Conservation (phyloP, 2,888 invertebrate species). For the Calameuta idolon region DNA sequence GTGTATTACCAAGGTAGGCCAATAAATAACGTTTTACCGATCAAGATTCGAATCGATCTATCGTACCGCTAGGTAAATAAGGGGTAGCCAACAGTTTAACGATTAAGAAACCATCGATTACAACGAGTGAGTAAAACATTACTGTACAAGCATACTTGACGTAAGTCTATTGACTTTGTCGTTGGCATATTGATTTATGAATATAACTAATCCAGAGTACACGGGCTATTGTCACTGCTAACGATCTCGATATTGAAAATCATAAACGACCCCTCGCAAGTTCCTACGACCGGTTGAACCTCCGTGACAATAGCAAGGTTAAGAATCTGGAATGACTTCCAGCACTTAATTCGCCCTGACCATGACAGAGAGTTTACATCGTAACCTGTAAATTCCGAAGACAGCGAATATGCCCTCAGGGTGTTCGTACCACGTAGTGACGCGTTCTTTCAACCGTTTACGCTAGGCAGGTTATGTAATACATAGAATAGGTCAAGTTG, state of each 20-base stretch:
- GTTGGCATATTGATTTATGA: neutral
- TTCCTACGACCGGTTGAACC: constrained; percentile 23
- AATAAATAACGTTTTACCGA: neutral
- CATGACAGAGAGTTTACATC: constrained; percentile 54
- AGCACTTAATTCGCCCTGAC: constrained; percentile 39
- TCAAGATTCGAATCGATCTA: neutral
- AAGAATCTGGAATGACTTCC: constrained; percentile 18
- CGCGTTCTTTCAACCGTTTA: neutral
- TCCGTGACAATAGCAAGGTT: constrained; percentile 51
- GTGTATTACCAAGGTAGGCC: neutral
- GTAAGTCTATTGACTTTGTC: neutral
- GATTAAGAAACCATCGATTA: neutral
- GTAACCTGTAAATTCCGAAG: constrained; percentile 44
- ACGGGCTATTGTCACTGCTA: neutral
- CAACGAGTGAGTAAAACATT: neutral
- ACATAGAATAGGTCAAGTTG: constrained; percentile 5
- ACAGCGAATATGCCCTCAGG: constrained; percentile 18
- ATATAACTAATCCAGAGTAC: neutral
- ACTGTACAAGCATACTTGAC: neutral
- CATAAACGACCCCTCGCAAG: neutral
- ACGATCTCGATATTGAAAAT: neutral
- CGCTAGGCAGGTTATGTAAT: neutral
- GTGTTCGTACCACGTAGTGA: neutral
- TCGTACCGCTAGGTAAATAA: neutral
- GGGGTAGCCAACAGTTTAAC: neutral